phyloP scores from a whole-genome alignment of 2,888 invertebrate species.

The Cetonia aurata region DNA sequence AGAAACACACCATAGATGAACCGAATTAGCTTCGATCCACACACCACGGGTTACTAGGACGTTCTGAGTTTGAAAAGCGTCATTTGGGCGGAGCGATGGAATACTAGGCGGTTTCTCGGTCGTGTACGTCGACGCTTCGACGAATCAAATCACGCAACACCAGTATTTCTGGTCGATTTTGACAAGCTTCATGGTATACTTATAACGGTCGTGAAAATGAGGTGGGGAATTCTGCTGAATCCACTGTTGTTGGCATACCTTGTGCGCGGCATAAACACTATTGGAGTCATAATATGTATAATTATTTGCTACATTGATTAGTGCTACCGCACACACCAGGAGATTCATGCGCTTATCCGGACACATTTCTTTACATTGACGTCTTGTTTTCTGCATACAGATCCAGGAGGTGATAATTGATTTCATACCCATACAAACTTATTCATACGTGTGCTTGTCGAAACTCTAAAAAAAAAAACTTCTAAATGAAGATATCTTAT shows the following conservation, averaged over 20 bases:
- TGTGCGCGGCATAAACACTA: slow-evolving; percentile 40
- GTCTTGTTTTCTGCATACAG: slow-evolving; percentile 59
- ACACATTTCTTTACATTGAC: slow-evolving; percentile 56
- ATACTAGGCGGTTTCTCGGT: slow-evolving; percentile 55
- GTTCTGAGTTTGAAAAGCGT: slow-evolving; percentile 60
- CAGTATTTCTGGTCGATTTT: slow-evolving; percentile 56
- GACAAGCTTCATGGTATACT: slow-evolving; percentile 63
- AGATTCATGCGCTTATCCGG: slow-evolving; percentile 1
- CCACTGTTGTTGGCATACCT: slow-evolving; percentile 49
- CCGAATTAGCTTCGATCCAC: slow-evolving; percentile 57
- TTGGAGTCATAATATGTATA: slow-evolving; percentile 53
- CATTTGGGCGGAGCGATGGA: slow-evolving; percentile 60
- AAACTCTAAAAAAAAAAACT: no score
- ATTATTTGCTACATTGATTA: slow-evolving; percentile 58
- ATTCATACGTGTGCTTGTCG: no score
- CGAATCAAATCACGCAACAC: slow-evolving; percentile 57
- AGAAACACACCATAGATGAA: slow-evolving; percentile 41
- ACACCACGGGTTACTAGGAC: slow-evolving; percentile 61
- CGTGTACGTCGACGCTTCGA: slow-evolving; percentile 45
- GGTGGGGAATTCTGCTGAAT: slow-evolving; percentile 21
- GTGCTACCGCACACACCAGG: slow-evolving; percentile 9
- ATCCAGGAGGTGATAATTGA: no score
- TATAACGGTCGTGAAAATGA: slow-evolving; percentile 15
- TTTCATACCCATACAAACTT: no score
- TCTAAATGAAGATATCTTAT: no score